Evolutionary conservation across 1,140 invertebrate genomes (phyloP).

Genomic region (Maniola jurtina): DNA sequence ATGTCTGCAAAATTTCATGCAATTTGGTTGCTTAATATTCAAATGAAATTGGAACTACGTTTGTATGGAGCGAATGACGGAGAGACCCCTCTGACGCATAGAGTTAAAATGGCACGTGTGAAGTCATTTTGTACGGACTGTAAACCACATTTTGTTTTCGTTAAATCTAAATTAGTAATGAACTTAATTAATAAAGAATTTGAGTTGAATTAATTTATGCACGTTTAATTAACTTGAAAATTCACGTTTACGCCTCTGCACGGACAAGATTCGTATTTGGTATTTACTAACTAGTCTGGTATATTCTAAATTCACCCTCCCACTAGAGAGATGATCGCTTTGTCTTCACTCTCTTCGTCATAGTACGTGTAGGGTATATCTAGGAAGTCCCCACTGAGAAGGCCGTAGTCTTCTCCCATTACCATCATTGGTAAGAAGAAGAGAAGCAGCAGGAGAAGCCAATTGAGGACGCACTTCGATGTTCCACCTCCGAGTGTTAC

Average conservation of each 20-base stretch:
- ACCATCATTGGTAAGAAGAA: slow-evolving; percentile 52
- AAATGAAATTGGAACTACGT: too few relatives aligned
- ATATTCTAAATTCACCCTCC: slow-evolving; percentile 39
- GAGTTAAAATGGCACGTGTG: too few relatives aligned
- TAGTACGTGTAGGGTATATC: slow-evolving; percentile 31
- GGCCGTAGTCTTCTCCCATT: slow-evolving; percentile 41
- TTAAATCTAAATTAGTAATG: too few relatives aligned
- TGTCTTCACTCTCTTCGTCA: slow-evolving; percentile 39
- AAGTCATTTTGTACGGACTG: too few relatives aligned
- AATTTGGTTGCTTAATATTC: too few relatives aligned
- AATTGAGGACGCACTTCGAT: slow-evolving; percentile 40
- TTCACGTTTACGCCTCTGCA: not conserved
- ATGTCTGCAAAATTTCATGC: too few relatives aligned
- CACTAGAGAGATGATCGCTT: slow-evolving; percentile 40
- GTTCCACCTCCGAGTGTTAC: slow-evolving; percentile 58
- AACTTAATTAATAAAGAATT: too few relatives aligned
- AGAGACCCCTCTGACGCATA: too few relatives aligned
- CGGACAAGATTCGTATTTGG: slow-evolving; percentile 10
- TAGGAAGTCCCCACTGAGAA: slow-evolving; percentile 38
- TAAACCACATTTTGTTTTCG: too few relatives aligned
- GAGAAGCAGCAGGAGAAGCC: slow-evolving; percentile 51
- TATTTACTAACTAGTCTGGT: slow-evolving; percentile 6
- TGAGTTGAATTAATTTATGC: too few relatives aligned
- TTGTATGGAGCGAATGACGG: too few relatives aligned
- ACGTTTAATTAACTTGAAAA: too few relatives aligned